Conservation (phyloP, 2,113 vertebrate genomes). For the Notarius lentiginosus region DNA sequence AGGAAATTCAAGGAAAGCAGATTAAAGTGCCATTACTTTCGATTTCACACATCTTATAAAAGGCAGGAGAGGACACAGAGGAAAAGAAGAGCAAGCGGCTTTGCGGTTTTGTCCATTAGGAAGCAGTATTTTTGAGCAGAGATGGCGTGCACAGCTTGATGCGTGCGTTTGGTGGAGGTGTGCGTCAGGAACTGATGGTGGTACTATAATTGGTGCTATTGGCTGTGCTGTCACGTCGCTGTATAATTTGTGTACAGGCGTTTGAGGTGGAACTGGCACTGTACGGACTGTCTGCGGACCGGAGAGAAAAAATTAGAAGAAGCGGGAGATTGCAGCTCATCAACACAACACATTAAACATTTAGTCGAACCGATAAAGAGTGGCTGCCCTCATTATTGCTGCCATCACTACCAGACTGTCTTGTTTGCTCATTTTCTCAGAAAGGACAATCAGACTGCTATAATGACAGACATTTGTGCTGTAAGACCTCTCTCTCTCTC, state of each 20-base stretch:
- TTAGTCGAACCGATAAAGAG: conserved; percentile 74
- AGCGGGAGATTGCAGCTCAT: conserved; percentile 53
- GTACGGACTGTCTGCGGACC: conserved; percentile 4
- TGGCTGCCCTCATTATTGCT: conserved; percentile 59
- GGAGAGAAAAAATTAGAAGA: conserved; percentile 25
- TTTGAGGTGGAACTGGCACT: conserved; percentile 48
- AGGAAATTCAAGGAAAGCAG: conserved; percentile 59
- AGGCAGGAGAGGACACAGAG: conserved; percentile 39
- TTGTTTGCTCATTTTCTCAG: conserved; percentile 24
- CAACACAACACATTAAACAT: conserved; percentile 76
- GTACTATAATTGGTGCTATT: conserved; percentile 70
- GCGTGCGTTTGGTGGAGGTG: conserved; percentile 37
- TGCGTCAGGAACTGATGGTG: conserved; percentile 55
- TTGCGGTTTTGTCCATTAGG: conserved; percentile 62
- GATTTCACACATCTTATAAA: conserved; percentile 48
- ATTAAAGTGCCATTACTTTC: conserved; percentile 64
- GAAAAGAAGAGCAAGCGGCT: conserved; percentile 14
- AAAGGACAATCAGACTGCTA: not conserved
- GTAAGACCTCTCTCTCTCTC: conserved; percentile 1
- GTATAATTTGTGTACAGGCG: conserved; percentile 70
- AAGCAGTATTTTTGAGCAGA: conserved; percentile 36
- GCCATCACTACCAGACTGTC: not conserved
- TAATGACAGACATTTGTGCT: conserved; percentile 28
- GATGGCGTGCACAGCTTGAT: conserved; percentile 32
- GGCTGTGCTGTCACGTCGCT: conserved; percentile 67